phyloP scores from a whole-genome alignment of 2,797 vertebrate genomes.

The Chromis chromis region DNA sequence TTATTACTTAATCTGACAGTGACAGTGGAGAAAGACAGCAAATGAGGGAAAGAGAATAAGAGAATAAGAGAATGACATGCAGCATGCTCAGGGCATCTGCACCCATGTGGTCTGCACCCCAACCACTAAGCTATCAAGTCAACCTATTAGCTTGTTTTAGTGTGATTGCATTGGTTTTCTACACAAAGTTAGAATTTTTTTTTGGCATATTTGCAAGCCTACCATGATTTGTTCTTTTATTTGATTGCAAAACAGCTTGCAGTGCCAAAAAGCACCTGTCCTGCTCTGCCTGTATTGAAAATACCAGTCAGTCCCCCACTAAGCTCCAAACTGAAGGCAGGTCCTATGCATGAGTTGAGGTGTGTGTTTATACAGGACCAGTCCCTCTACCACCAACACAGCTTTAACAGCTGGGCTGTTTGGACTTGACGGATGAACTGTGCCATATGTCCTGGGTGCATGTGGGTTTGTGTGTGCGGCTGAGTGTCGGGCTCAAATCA shows the following conservation, averaged over 20 bases:
- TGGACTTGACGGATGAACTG: conserved; percentile 70
- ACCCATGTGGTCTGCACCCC: no score
- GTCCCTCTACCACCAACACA: conserved; percentile 65
- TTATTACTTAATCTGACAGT: no score
- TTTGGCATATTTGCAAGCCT: no score
- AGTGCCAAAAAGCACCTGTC: conserved; percentile 9
- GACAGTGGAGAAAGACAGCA: no score
- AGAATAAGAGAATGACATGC: no score
- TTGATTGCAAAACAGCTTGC: conserved; percentile 7
- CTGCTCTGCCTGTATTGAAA: not conserved
- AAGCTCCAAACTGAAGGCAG: conserved; percentile 15
- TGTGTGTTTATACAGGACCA: conserved; percentile 69
- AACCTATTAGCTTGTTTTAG: no score
- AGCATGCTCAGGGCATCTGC: no score
- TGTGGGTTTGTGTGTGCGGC: conserved; percentile 28
- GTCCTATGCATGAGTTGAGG: conserved; percentile 40
- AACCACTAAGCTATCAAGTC: no score
- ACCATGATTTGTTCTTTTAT: no score
- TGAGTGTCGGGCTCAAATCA: conserved; percentile 64
- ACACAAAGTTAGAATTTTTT: no score
- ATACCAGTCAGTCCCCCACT: not conserved
- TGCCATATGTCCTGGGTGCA: conserved; percentile 61
- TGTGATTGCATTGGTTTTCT: not conserved
- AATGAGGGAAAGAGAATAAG: no score
- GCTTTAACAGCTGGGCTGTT: conserved; percentile 74